Conservation (phyloP, 2,888 invertebrate genomes). For the Scaptomyza cyrtandrae region DNA sequence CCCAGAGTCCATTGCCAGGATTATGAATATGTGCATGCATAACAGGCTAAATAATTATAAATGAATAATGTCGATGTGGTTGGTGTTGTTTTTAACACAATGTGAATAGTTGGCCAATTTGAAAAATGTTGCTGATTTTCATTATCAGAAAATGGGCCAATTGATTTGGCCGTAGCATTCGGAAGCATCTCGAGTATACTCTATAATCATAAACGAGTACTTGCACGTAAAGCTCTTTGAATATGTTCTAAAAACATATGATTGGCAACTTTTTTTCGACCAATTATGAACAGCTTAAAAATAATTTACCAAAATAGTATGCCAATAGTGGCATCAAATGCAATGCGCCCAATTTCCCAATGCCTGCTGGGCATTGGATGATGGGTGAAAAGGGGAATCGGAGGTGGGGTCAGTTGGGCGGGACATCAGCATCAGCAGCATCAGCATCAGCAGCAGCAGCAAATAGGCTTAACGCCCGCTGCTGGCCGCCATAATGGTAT, state of each 20-base stretch:
- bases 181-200: conserved; percentile 17
- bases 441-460: conserved; percentile 23
- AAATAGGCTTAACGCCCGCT: conserved; percentile 77
- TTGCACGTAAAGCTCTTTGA: conserved; percentile 22
- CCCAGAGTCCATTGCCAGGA: conserved; percentile 18
- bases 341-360: conserved; percentile 19
- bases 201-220: not conserved
- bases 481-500: conserved; percentile 78
- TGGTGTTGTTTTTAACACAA: not conserved
- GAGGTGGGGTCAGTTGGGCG: conserved; percentile 1
- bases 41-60: conserved; percentile 44
- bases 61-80: conserved; percentile 20
- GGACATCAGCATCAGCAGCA: conserved; percentile 12
- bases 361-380: not conserved
- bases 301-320: conserved; percentile 56
- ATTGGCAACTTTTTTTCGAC: conserved; percentile 51
- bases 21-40: conserved; percentile 39
- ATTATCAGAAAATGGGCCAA: conserved; percentile 9
- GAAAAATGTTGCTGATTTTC: conserved; percentile 1
- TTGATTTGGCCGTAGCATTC: conserved; percentile 19
- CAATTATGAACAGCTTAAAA: conserved; percentile 71
- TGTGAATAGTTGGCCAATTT: not conserved
- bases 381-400: not conserved
- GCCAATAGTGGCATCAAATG: conserved; percentile 52
- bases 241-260: conserved; percentile 32